phyloP scores from a whole-genome alignment of 2,113 vertebrate genomes.

The Bos taurus region DNA sequence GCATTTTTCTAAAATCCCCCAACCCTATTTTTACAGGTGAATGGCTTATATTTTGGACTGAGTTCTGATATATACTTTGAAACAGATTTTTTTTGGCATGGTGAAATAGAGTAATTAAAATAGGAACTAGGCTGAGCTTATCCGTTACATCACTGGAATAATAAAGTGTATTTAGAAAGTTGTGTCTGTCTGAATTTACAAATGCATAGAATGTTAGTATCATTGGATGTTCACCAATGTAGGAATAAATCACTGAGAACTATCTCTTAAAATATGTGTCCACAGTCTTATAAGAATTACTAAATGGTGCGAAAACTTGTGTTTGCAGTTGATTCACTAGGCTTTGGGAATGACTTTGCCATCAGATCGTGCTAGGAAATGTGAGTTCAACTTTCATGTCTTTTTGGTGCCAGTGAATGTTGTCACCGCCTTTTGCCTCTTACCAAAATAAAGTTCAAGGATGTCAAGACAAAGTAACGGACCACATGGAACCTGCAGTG shows the following conservation, averaged over 20 bases:
- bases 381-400: neutral
- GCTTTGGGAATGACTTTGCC: neutral
- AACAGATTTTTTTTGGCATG: constrained; percentile 47
- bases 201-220: constrained; percentile 14
- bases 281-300: constrained; percentile 17
- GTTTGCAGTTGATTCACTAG: neutral
- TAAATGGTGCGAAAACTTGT: neutral
- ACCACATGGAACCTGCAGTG: neutral
- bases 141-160: constrained; percentile 66
- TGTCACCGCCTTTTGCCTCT: neutral
- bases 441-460: neutral
- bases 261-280: neutral
- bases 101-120: constrained; percentile 68
- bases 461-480: neutral
- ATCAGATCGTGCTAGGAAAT: neutral
- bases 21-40: constrained; percentile 66
- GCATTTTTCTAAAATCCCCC: constrained; percentile 58
- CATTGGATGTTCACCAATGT: constrained; percentile 3
- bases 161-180: constrained; percentile 57
- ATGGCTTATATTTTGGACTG: constrained; percentile 51
- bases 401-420: neutral
- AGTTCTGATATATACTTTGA: constrained; percentile 67
- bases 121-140: constrained; percentile 48
- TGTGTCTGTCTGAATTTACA: constrained; percentile 36
- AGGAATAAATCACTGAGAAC: constrained; percentile 2